A percentile compares a stretch with the other conserved stretches of the same genome.
These are phyloP conservation scores for Brachionus paranguensis DNA, from an alignment of 1,140 invertebrate species.

Conservation along the genomic window DNA sequence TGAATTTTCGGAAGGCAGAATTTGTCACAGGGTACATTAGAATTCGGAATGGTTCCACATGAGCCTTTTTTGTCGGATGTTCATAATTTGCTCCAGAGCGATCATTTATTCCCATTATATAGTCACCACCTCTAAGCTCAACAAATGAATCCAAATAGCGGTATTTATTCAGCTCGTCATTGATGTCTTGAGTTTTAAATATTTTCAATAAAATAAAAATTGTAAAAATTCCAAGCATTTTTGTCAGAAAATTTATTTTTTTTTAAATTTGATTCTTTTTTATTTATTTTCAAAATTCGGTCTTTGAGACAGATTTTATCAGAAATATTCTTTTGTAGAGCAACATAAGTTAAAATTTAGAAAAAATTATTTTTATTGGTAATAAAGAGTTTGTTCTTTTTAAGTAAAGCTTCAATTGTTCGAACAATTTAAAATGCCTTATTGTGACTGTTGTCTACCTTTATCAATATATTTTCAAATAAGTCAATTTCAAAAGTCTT, in stretches of 20 bases:
- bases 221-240: neutral
- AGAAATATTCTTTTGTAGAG: neutral
- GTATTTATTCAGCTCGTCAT: neutral
- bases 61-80: constrained; percentile 45
- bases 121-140: constrained; percentile 43
- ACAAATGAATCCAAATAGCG: constrained; percentile 34
- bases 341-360: neutral
- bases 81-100: constrained; percentile 45
- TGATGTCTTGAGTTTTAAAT: neutral
- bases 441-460: too few relatives aligned
- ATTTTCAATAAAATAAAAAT: neutral
- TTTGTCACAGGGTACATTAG: constrained; percentile 7
- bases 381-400: too few relatives aligned
- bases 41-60: constrained; percentile 45
- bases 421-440: too few relatives aligned
- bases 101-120: constrained; percentile 49
- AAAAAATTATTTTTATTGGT: too few relatives aligned
- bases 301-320: neutral
- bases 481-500: too few relatives aligned
- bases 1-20: constrained; percentile 45
- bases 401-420: too few relatives aligned
- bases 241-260: neutral
- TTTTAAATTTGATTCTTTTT: too few relatives aligned
- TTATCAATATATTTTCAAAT: too few relatives aligned
- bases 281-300: neutral